Evolutionary conservation across 2,113 vertebrate species (phyloP), one percentile per base, ranked within the genome.

Genomic region (Bos javanicus): DNA sequence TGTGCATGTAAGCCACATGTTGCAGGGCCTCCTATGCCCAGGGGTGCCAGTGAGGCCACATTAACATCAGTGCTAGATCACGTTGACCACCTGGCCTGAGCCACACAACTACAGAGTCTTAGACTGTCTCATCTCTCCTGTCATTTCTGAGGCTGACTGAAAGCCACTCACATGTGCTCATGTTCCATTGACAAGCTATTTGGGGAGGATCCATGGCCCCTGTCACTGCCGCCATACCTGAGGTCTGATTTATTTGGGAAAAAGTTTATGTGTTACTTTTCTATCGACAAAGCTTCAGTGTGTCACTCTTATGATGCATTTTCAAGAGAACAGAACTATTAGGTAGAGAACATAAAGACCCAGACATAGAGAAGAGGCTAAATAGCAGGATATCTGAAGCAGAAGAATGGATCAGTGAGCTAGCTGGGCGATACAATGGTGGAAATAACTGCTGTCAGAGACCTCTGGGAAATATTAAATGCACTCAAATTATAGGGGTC

Each of bases 261-360:
- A 74, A 76, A 43, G 46, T 87, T 76, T 54, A 19, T 12, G 43
- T 21, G 64, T 36, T 76, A 4, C 8, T 71, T 39, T 95, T 64
- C 67, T 89, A 86, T 17, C 48, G 43, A 91, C 17, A 92, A 76
- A 74, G 8, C 39, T 86, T 84, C 62, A 30, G 57, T 25, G 46
- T 67, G 30, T 21, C 28, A 71, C 16, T 26, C 30, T 85, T 39
- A 36, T 0, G 21, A 87, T 85, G 8, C 10, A 43, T 90, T 83
- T 94, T 64, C 84, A 87, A 87, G 33, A 33, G 30, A 71, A 76
- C 3, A 67, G 50, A 54, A 1, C 0, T 67, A 90, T 81, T 48
- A 87, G 26, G 26, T 54, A 90, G 59, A 94, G 92, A 95, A 62
- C 28, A 48, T 19, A 93, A 87, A 96, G 62, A 50, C n/a, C 1